A percentile compares a stretch with the other conserved stretches of the same genome.
These are phyloP conservation scores for Cercopithecus mona DNA, from an alignment of 2,113 vertebrate species.

Conservation along the genomic window DNA sequence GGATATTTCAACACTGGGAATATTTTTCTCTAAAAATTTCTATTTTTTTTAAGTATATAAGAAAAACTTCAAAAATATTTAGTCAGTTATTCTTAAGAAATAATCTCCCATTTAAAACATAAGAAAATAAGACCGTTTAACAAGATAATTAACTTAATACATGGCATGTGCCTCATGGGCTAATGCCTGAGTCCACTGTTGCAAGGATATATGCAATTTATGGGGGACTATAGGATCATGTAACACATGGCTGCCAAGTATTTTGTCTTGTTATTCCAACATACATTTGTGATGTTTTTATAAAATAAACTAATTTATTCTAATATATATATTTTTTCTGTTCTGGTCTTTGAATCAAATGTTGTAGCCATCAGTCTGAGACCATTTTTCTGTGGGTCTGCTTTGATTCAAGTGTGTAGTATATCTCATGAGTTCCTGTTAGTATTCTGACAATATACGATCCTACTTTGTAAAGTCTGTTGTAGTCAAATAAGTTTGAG, in stretches of 20 bases:
- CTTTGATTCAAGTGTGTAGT: not conserved
- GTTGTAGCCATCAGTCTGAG: not conserved
- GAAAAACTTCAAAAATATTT: conserved; percentile 4
- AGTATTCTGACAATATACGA: not conserved
- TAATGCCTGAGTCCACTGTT: not conserved
- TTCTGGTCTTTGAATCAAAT: not conserved
- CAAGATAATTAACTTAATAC: not conserved
- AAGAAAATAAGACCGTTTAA: not conserved
- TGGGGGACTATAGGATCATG: not conserved
- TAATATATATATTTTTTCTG: not conserved
- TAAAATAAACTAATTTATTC: conserved; percentile 31
- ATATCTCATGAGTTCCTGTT: not conserved
- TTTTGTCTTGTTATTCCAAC: conserved; percentile 26
- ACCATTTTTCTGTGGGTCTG: not conserved
- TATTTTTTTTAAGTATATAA: not conserved
- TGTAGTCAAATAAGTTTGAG: not conserved
- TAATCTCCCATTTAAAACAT: conserved; percentile 38
- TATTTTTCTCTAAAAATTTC: conserved; percentile 4
- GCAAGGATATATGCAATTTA: not conserved
- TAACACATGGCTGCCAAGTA: not conserved
- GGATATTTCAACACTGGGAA: not conserved
- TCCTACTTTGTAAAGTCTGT: not conserved
- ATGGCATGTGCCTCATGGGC: not conserved
- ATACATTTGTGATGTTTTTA: not conserved
- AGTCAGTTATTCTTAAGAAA: not conserved